These are phyloP conservation scores for Gryllus bimaculatus DNA, from an alignment of 1,140 invertebrate species.

Conservation along the genomic window DNA sequence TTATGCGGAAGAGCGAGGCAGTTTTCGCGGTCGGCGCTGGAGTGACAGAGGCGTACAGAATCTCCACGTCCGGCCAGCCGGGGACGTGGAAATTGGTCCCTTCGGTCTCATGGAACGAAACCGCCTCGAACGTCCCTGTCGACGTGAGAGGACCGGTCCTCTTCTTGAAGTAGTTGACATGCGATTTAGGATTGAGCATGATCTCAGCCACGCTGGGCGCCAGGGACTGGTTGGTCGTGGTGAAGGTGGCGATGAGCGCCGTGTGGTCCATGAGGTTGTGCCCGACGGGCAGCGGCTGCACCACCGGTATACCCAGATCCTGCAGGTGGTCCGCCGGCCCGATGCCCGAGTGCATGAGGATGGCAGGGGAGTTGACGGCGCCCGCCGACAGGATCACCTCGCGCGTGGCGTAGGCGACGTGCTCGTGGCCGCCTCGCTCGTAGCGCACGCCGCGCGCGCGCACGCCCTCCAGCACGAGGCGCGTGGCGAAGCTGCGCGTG, in stretches of 20 bases:
- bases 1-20: conserved; percentile 44
- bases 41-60: conserved; percentile 50
- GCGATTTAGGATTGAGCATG: not conserved
- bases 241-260: not conserved
- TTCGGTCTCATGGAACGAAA: not conserved
- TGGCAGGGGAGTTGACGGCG: conserved; percentile 58
- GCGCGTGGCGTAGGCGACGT: conserved; percentile 30
- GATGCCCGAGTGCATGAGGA: conserved; percentile 62
- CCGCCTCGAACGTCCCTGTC: not conserved
- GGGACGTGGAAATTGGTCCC: not conserved
- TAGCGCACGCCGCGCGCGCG: too few species aligned
- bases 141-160: not conserved
- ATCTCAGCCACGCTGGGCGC: not conserved
- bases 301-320: conserved; percentile 35
- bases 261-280: not conserved
- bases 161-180: not conserved
- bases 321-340: conserved; percentile 49
- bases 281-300: conserved; percentile 17
- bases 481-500: not conserved
- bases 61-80: conserved; percentile 63
- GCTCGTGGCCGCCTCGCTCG: not conserved
- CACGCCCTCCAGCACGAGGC: not conserved
- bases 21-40: conserved; percentile 43
- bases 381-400: conserved; percentile 64
- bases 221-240: not conserved